A percentile compares a stretch with the other conserved stretches of the same genome.
Evolutionary conservation across 2,113 vertebrate species (phyloP).

Genomic region (Oceanites oceanicus): DNA sequence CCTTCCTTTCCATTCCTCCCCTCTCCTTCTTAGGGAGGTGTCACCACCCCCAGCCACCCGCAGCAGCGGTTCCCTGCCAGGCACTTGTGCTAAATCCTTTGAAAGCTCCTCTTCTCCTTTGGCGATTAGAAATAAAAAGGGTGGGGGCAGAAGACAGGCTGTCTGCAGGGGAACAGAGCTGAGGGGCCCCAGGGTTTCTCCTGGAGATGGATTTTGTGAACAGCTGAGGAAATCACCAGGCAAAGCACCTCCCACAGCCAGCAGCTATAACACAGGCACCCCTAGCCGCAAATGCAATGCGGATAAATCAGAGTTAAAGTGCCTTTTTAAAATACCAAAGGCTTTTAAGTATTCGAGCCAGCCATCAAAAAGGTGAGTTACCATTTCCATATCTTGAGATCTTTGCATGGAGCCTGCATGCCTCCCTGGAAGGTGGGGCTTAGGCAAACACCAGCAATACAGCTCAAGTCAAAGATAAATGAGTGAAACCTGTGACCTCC

Average conservation of each 20-base stretch:
- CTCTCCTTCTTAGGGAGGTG: not conserved
- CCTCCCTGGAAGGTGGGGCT: constrained; percentile 28
- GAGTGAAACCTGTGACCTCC: constrained; percentile 1
- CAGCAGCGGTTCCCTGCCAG: not conserved
- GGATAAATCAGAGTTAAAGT: constrained; percentile 51
- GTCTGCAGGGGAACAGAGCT: constrained; percentile 3
- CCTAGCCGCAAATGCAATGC: not conserved
- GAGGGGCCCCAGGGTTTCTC: constrained; percentile 3
- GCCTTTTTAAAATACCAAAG: constrained; percentile 60
- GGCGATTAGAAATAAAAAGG: not conserved
- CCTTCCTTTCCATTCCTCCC: not conserved
- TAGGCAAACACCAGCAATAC: constrained; percentile 1
- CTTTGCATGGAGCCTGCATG: constrained; percentile 52
- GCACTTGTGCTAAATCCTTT: constrained; percentile 32
- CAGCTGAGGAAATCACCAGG: constrained; percentile 24
- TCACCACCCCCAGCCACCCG: not conserved
- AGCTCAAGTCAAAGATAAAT: not conserved
- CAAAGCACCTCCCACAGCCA: not conserved
- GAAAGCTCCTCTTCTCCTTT: constrained; percentile 11
- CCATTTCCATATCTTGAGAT: constrained; percentile 27
- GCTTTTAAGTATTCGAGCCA: constrained; percentile 21
- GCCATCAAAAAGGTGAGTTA: constrained; percentile 39
- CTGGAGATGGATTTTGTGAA: constrained; percentile 24
- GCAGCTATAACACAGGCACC: constrained; percentile 21
- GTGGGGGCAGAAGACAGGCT: constrained; percentile 19